Base-by-base conservation (phyloP, 1,140 invertebrate species). In the Conus betulinus region DNA sequence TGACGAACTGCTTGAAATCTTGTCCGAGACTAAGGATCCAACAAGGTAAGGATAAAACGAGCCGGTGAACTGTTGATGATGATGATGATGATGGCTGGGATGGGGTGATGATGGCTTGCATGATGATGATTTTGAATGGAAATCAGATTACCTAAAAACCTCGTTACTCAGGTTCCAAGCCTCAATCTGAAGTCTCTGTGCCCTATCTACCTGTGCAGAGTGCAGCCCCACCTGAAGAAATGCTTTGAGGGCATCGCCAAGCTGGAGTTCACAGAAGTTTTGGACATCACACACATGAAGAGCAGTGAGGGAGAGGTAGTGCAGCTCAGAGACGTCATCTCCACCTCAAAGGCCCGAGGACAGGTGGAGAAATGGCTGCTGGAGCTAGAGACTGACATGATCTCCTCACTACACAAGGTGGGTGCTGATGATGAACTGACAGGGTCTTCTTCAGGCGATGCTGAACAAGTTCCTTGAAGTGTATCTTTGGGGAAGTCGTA, bases 211-310 rank as follows among this genome's bases (percentile, higher is more conserved):
- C 97, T 84, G 0, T 93, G 97, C 20, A 96, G 98, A 90, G 98
- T 99, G n/a, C 98, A 99, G 94, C 98, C 98, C 20, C 98, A 99
- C 96, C 95, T 99, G 85, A 99, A 99, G 96, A 99, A 99, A 94
- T 99, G 98, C 94, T 99, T 99, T 96, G 97, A 89, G 91, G 95
- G 98, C 53, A 99, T 99, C 89, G 97, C 97, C 10, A 97, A 96
- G 89, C 95, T 99, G 8, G 97, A 96, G 52, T 99, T 99, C 94
- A 98, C 97, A 0, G 97, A 98, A 88, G 95, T 96, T 23, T 95
- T 98, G 93, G 98, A 99, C 88, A 97, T 99, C 5, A 98, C 97
- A 0, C 96, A 97, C 63, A 99, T 99, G 97, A 97, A 97, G 93
- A 99, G 98, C 7, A 97, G 97, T 87, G 98, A 99, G 95, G 97